Evolutionary conservation across 1,140 invertebrate genomes (phyloP).

Genomic region (Ruditapes philippinarum): DNA sequence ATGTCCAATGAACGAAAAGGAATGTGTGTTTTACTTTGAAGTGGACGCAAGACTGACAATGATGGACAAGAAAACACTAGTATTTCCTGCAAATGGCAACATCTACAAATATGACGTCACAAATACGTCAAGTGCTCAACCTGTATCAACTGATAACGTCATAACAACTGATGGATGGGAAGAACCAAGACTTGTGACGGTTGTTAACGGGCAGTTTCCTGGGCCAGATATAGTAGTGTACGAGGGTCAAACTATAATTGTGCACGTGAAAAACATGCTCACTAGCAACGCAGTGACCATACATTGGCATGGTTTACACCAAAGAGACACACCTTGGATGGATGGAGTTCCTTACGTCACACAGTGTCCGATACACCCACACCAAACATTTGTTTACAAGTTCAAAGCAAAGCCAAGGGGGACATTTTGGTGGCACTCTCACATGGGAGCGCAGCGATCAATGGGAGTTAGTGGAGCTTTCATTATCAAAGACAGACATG

Average conservation of each 20-base stretch:
- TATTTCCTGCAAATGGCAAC: constrained; percentile 72
- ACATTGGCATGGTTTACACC: constrained; percentile 96
- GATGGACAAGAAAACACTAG: constrained; percentile 69
- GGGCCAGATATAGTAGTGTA: constrained; percentile 90
- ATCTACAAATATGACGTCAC: constrained; percentile 77
- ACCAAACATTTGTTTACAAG: constrained; percentile 94
- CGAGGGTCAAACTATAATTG: constrained; percentile 93
- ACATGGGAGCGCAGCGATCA: constrained; percentile 78
- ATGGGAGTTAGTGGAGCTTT: constrained; percentile 81
- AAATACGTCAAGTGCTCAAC: constrained; percentile 67
- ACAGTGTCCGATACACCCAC: constrained; percentile 95
- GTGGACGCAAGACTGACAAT: constrained; percentile 76
- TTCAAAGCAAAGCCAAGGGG: constrained; percentile 85
- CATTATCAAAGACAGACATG: constrained; percentile 69
- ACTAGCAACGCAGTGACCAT: constrained; percentile 93
- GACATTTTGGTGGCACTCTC: constrained; percentile 85
- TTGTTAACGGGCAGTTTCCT: constrained; percentile 80
- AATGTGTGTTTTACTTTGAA: constrained; percentile 73
- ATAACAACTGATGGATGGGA: constrained; percentile 82
- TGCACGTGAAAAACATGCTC: constrained; percentile 94
- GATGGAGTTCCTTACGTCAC: constrained; percentile 97
- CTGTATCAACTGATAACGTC: constrained; percentile 70
- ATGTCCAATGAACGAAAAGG: constrained; percentile 61
- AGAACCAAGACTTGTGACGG: constrained; percentile 68
- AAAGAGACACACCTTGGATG: constrained; percentile 94